Percentiles rank a stretch among this genome's conserved stretches.
phyloP scores from a whole-genome alignment of 2,888 invertebrate species.

The Drosophila limbata region DNA sequence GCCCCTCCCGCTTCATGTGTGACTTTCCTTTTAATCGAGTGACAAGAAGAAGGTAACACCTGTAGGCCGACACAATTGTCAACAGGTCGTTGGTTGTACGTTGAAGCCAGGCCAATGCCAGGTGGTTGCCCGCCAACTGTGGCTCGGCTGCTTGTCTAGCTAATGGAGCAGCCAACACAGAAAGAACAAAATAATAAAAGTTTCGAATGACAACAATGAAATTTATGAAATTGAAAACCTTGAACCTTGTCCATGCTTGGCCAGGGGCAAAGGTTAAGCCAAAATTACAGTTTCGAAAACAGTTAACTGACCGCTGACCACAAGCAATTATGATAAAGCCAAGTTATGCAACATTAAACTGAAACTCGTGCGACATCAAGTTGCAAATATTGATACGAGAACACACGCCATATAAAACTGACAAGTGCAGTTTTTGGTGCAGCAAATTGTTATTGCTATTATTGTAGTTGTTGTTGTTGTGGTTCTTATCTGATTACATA shows the following conservation, averaged over 20 bases:
- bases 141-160: constrained; percentile 37
- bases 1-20: constrained; percentile 21
- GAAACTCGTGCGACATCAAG: background rate
- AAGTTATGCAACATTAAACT: constrained; percentile 41
- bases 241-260: constrained; percentile 48
- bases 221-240: constrained; percentile 58
- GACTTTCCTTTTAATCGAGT: constrained; percentile 13
- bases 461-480: constrained; percentile 1
- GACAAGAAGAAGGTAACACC: constrained; percentile 30
- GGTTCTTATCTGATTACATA: constrained; percentile 41
- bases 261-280: constrained; percentile 55
- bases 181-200: constrained; percentile 18
- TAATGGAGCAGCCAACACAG: constrained; percentile 35
- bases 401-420: constrained; percentile 7
- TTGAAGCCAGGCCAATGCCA: constrained; percentile 45
- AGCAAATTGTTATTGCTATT: constrained; percentile 4
- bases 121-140: constrained; percentile 43
- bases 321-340: constrained; percentile 3
- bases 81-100: constrained; percentile 20
- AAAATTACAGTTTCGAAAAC: constrained; percentile 4
- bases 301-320: constrained; percentile 35
- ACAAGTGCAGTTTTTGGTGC: constrained; percentile 36
- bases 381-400: constrained; percentile 16
- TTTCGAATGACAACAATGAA: constrained; percentile 59
- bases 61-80: constrained; percentile 54